Evolutionary conservation across 2,113 vertebrate species (phyloP).

Genomic region (Microtus pennsylvanicus): DNA sequence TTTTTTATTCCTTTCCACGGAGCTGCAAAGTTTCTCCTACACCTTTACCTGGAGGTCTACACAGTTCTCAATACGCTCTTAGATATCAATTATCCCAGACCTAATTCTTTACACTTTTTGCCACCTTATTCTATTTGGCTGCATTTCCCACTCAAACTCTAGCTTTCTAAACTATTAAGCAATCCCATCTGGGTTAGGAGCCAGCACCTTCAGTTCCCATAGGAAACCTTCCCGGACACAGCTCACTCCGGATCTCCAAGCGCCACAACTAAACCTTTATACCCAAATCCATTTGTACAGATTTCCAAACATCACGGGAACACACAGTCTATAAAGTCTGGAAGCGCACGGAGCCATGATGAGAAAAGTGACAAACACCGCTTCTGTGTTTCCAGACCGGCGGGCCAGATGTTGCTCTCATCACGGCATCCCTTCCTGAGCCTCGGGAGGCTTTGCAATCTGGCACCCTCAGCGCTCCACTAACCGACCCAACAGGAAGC

Average conservation of each 20-base stretch:
- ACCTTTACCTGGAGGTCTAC: background rate
- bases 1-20: background rate
- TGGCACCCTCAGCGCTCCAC: constrained; percentile 11
- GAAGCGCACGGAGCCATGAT: constrained; percentile 73
- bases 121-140: background rate
- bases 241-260: constrained; percentile 46
- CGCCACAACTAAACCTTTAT: constrained; percentile 69
- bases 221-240: constrained; percentile 65
- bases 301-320: constrained; percentile 77
- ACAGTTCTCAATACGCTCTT: background rate
- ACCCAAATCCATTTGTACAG: constrained; percentile 70
- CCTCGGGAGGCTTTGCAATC: constrained; percentile 52
- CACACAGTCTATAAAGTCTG: constrained; percentile 53
- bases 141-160: background rate
- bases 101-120: background rate
- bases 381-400: constrained; percentile 69
- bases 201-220: constrained; percentile 38
- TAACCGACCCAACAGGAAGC: constrained; percentile 63
- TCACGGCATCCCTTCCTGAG: constrained; percentile 42
- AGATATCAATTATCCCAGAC: background rate
- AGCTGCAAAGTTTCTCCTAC: background rate
- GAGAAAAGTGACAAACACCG: constrained; percentile 80
- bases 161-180: background rate
- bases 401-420: constrained; percentile 75
- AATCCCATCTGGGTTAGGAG: background rate